Evolutionary conservation across 1,140 invertebrate species (phyloP), one percentile per base, ranked within the genome.

Genomic region (Patella vulgata): DNA sequence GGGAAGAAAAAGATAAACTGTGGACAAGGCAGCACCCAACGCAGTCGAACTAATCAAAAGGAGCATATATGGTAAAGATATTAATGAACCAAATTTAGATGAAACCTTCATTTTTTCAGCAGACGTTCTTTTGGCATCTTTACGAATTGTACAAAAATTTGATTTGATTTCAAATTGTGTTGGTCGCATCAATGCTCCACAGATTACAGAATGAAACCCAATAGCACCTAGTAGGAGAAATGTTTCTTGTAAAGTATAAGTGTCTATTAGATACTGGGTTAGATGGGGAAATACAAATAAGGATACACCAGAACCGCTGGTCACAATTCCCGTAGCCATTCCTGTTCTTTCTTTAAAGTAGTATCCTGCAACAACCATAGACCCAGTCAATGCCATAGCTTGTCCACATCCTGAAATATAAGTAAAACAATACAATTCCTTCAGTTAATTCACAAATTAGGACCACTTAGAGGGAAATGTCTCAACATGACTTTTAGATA

Each of bases 271-370:
- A 4, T 72, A 66, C 27, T 85, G 84, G 17, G 88, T 89, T 21
- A 95, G 78, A 27, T 70, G 73, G 5, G 6, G 91, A 90, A 39
- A 91, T 0, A 92, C 76, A 77, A 95, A 93, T 6, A 92, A 92
- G 2, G 88, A 88, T 40, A 95, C 92, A 23, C 95, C 95, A 1
- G 93, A 95, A 12, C 95, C 95, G 77, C 93, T 95, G 1, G 96
- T 94, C 0, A 92, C 91, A 44, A 96, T 90, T 12, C 94, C 94
- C 0, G 93, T 94, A 0, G 93, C 94, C 28, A 96, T 81, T 2
- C 92, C 92, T 47, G 93, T 85, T 88, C 91, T 92, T 82, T 90
- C 90, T 80, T 94, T 92, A 82, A 96, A 96, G 85, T 95, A 95
- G 85, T 93, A 95, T 14, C 92, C 92, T 1, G 93, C 58, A 23